A percentile compares a stretch with the other conserved stretches of the same genome.
These are phyloP conservation scores for Colletes gigas DNA, from an alignment of 1,140 invertebrate genomes.

Conservation along the genomic window DNA sequence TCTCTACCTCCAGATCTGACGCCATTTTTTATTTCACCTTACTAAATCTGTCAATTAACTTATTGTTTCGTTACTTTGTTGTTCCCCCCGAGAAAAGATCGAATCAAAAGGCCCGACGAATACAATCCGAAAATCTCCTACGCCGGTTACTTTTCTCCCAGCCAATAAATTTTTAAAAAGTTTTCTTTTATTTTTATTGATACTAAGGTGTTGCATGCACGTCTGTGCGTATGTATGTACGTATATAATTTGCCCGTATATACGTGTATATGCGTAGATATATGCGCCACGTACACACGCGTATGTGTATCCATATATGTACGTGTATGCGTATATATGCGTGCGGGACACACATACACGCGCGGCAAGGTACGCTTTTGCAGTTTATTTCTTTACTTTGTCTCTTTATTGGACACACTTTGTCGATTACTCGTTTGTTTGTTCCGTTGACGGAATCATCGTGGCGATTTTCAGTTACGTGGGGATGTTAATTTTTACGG, in stretches of 20 bases:
- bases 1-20: neutral
- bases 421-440: neutral
- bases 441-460: conserved; percentile 14
- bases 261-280: conserved; percentile 54
- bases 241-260: conserved; percentile 53
- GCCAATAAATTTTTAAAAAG: neutral
- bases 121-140: no score
- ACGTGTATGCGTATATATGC: conserved; percentile 40
- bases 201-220: conserved; percentile 65
- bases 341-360: conserved; percentile 38
- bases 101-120: no score
- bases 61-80: no score
- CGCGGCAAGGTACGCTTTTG: conserved; percentile 35
- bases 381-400: conserved; percentile 3
- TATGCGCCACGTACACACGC: conserved; percentile 47
- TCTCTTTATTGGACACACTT: neutral
- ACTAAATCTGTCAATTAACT: no score
- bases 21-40: no score
- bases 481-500: neutral
- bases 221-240: conserved; percentile 57
- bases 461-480: neutral
- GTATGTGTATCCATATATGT: conserved; percentile 49
- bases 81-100: no score
- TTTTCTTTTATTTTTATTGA: conserved; percentile 20
- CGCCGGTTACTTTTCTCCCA: conserved; percentile 15